Base-by-base conservation (phyloP, 2,113 vertebrate genomes). In the Pseudopipra pipra region DNA sequence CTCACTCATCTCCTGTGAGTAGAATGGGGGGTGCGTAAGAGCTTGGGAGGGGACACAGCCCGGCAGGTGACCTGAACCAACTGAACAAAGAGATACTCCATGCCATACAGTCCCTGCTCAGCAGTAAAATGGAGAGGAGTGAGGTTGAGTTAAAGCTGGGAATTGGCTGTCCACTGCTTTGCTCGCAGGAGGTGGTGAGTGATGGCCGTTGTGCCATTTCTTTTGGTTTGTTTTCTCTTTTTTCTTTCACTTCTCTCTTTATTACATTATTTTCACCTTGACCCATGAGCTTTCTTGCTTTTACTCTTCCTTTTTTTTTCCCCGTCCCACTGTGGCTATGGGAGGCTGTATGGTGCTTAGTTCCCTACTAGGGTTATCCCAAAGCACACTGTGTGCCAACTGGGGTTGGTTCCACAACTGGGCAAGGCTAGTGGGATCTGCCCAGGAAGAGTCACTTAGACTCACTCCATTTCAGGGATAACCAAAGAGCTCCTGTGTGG, bases 11-110 rank as follows among this genome's bases (percentile, higher is more conserved):
- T 22, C 25, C 44, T 44, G 51, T 0, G 0, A 77, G 33, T 15
- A 46, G 33, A 55, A 56, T 1, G 0, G 28, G 30, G 30, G 7
- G 6, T 37, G 9, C 0, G 0, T 21, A 43, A 31, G 67, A 44
- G 24, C 37, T 28, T 83, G 24, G n/a, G 44, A 61, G 14, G 41
- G 39, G 24, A 28, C 23, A 11, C 30, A 39, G 31, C 14, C 43
- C 22, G 31, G n/a, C 56, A 79, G 43, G 30, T 43, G 43, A 51
- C 39, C 39, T 4, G 1, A 59, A 55, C 35, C 55, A 41, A 65
- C 23, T 22, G 51, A 84, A 11, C 30, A 51, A 46, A 72, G 28
- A 68, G 11, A 16, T n/a, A 37, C 5, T 41, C 43, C 22, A 37
- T 24, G 28, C 47, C 28, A 37, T 3, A 6, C 0, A 72, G 58